Base-by-base conservation (phyloP, 1,140 invertebrate genomes). In the Ceratoteleas bidentatus region DNA sequence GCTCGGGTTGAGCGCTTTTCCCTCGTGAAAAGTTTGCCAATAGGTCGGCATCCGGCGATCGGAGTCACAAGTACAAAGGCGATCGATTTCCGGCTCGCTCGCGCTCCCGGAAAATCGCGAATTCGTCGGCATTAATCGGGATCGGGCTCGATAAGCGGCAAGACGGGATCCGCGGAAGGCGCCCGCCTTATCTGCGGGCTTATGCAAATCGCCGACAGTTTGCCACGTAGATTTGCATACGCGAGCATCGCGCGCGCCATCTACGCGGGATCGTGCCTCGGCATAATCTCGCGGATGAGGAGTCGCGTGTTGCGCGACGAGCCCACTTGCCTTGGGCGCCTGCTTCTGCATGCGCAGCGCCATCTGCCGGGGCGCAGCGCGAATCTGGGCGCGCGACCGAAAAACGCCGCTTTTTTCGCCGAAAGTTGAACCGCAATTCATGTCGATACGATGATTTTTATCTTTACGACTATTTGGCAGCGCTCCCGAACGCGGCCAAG, bases 141-240 rank as follows among this genome's bases (percentile, higher is more conserved):
- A 74, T 73, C 43, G 56, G 57, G 49, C 34, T 34, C 57, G 73
- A 68, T 68, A 68, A 62, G 50, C 38, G 24, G 7, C 57, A 78
- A 70, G 64, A 64, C 70, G 84, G 82, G 78, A 87, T 87, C 72
- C 53, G 50, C 34, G 61, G 49, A 62, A 57, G 61, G 64, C 61
- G 65, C 81, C 77, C 34, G 34, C 83, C 87, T 88, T 88, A 88
- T 88, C 87, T 88, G 81, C 76, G 83, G 86, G 87, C 87, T 88
- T 85, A 88, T 88, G 87, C 87, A 88, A 88, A 88, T 88, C 73
- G 52, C 58, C 33, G 84, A 81, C 87, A 88, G 87, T 88, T 88
- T 87, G 87, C 87, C 83, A 87, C 80, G 83, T 70, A 81, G 83
- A 88, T 88, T 88, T 88, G 85, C 87, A 88, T 88, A 87, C 77